Base-by-base conservation (phyloP, 2,797 vertebrate species). In the Lagodon rhomboides region DNA sequence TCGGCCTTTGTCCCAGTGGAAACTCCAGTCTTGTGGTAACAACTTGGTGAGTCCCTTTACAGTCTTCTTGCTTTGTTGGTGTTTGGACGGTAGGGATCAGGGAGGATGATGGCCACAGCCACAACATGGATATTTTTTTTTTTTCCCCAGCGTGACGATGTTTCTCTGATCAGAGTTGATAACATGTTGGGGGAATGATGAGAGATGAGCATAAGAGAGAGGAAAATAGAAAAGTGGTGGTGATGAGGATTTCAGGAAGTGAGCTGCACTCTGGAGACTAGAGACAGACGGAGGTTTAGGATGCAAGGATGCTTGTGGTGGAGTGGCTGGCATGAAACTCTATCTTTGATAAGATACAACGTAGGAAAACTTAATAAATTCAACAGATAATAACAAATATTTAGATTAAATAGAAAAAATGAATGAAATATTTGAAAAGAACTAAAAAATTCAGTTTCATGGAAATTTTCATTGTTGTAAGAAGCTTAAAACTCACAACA, bases 31-130 rank as follows among this genome's bases (percentile, higher is more conserved):
- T 95, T 93, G 93, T 77, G 75, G 64, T 91, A 71, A 89, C 92
- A 94, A 85, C 93, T 94, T 80, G 95, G 95, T 96, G 92, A 96
- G 95, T 96, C 51, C 23, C 22, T 66, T 82, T 23, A 68, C 55
- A 56, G 15, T 47, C 69, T 84, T 69, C 20, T 59, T 79, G 62
- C 17, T 34, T 60, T 68, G 25, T 65, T 76, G 47, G 27, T 78
- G 84, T 79, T 77, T 69, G 72, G 83, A 77, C 22, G 23, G 8
- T 49, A n/a, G 58, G 9, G 25, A 38, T 66, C 54, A 77, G 69
- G 65, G 23, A 81, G 50, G 74, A 84, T 73, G 71, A 68, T 41
- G 70, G 41, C 12, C 60, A 18, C 58, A 62, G 71, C 47, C 25
- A 47, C 18, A 75, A 22, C 11, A 58, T 73, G 77, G 59, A 68